Percentiles rank a stretch among this genome's conserved stretches.
phyloP scores from a whole-genome alignment of 2,888 invertebrate species.

The Lucinisca nassula region DNA sequence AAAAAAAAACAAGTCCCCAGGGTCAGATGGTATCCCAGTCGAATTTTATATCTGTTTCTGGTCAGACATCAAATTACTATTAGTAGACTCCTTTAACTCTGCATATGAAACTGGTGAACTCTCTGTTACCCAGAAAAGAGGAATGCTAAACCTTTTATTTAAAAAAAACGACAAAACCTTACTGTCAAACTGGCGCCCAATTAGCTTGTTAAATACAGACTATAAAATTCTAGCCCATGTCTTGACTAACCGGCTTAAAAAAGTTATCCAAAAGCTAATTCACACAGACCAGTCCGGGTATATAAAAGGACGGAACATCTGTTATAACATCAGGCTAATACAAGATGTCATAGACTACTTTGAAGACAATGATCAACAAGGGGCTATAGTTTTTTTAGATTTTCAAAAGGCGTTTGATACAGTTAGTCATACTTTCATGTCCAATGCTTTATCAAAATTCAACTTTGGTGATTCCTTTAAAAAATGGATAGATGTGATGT shows the following conservation, averaged over 20 bases:
- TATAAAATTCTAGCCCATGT: constrained; percentile 26
- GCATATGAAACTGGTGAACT: constrained; percentile 9
- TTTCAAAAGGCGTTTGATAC: neutral
- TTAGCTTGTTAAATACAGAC: constrained; percentile 13
- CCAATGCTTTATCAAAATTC: neutral
- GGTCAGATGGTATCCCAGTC: constrained; percentile 17
- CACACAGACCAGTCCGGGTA: constrained; percentile 20
- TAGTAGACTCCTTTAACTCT: constrained; percentile 28
- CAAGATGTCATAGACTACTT: constrained; percentile 22
- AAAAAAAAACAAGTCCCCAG: constrained; percentile 38
- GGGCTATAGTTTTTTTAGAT: constrained; percentile 18
- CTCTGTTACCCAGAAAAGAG: constrained; percentile 16
- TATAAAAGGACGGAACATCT: constrained; percentile 18
- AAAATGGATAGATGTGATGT: neutral
- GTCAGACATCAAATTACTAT: neutral
- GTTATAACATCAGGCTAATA: constrained; percentile 28
- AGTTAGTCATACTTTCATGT: neutral
- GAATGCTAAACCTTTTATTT: constrained; percentile 2
- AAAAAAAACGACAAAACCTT: neutral
- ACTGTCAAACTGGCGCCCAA: constrained; percentile 23
- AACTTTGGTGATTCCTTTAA: constrained; percentile 2
- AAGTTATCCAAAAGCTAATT: neutral
- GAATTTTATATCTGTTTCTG: constrained; percentile 48
- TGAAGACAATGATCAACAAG: constrained; percentile 13
- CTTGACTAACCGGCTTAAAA: constrained; percentile 2